Evolutionary conservation across 2,113 vertebrate genomes (phyloP).

Genomic region (Carollia perspicillata): DNA sequence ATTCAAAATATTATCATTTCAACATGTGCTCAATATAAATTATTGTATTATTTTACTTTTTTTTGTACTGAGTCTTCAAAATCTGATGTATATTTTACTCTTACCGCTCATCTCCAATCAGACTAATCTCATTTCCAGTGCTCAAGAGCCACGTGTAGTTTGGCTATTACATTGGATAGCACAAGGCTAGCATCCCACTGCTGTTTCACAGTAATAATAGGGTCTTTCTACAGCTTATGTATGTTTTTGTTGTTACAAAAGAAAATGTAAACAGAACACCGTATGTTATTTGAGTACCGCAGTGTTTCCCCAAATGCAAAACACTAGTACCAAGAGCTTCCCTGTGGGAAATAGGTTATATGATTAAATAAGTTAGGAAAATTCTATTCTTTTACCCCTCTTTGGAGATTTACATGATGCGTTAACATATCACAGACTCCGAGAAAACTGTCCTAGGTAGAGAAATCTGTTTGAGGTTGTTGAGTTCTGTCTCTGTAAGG

Average conservation of each 20-base stretch:
- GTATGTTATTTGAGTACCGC: not conserved
- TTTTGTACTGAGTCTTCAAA: not conserved
- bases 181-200: not conserved
- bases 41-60: conserved; percentile 6
- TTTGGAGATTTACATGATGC: not conserved
- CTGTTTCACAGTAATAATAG: not conserved
- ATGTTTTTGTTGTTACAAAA: not conserved
- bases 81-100: not conserved
- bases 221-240: not conserved
- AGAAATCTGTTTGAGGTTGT: not conserved
- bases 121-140: not conserved
- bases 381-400: not conserved
- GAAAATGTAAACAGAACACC: conserved; percentile 19
- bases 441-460: not conserved
- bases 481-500: conserved; percentile 1
- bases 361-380: conserved; percentile 9
- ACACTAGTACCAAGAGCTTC: not conserved
- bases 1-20: not conserved
- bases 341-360: not conserved
- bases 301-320: not conserved
- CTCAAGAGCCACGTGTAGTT: not conserved
- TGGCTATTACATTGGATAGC: not conserved
- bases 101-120: not conserved
- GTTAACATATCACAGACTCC: not conserved
- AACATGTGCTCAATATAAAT: not conserved